Base-by-base conservation (phyloP, 2,113 vertebrate genomes). In the Bubo blakistoni region DNA sequence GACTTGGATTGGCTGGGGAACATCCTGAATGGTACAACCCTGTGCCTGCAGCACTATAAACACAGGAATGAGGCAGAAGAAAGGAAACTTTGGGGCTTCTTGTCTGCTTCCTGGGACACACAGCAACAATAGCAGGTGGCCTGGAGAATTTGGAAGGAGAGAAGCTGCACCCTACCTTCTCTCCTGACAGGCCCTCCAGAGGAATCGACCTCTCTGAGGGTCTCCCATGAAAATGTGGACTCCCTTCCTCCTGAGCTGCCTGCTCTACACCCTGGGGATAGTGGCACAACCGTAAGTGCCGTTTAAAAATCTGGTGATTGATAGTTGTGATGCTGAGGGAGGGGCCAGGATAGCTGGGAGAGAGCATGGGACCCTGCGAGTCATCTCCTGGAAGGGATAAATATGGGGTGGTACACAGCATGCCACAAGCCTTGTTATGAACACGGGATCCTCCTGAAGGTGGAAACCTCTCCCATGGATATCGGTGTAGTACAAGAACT, bases 211-310 rank as follows among this genome's bases (percentile, higher is more conserved):
- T 24, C 27, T 86, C 19, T 65, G 54, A 34, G 12, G 16, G 0
- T 69, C 61, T 94, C 20, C 46, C 16, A 22, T 47, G 62, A 80
- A 88, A 80, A 96, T 97, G 95, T 82, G 95, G 95, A 70, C 32
- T 86, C 58, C 54, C 13, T 70, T 94, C 32, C 51, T 97, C 29
- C 54, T 97, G 36, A 95, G 62, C 66, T 95, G 73, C 54, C 66
- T 97, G 58, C 55, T 97, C 16, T 90, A 15, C 46, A 16, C 5
- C 58, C 18, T 96, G 66, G 25, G 66, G 40, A 88, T 73, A 77
- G 40, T 38, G 38, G 94, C 94, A 92, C 70, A 95, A 85, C 96
- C 86, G 94, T 97, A 94, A 97, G 96, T 58, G 61, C 22, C n/a
- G 7, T 62, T 81, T 49, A 40, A 87, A 89, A 51, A 57, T 24